Evolutionary conservation across 2,888 invertebrate genomes (phyloP).

Genomic region (Drosophila mayaguana): DNA sequence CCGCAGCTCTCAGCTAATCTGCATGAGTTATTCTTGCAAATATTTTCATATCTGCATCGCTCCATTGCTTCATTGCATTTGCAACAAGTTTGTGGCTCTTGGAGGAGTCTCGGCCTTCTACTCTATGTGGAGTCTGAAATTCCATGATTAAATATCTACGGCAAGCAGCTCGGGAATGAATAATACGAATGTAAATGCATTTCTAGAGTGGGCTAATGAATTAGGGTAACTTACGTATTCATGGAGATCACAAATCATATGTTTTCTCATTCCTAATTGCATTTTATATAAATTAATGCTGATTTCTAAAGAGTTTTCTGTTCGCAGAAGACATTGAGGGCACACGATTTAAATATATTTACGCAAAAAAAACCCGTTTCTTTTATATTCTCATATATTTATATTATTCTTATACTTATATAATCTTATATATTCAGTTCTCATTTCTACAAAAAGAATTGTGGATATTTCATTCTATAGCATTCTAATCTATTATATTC

Average conservation of each 20-base stretch:
- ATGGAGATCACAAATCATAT: slow-evolving; percentile 22
- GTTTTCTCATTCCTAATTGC: neutral
- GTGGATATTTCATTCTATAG: too few relatives aligned
- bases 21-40: slow-evolving; percentile 72
- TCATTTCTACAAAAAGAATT: too few relatives aligned
- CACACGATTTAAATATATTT: too few relatives aligned
- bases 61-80: slow-evolving; percentile 35
- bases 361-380: too few relatives aligned
- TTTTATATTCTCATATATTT: too few relatives aligned
- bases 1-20: slow-evolving; percentile 53
- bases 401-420: too few relatives aligned
- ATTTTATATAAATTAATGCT: neutral
- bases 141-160: slow-evolving; percentile 29
- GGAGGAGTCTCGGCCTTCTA: neutral
- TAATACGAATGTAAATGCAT: slow-evolving; percentile 50
- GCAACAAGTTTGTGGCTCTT: slow-evolving; percentile 30
- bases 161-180: slow-evolving; percentile 34
- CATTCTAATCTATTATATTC: too few relatives aligned
- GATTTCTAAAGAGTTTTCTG: neutral
- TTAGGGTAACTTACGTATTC: slow-evolving; percentile 14
- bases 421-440: too few relatives aligned
- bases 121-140: slow-evolving; percentile 27
- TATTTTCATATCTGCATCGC: slow-evolving; percentile 61
- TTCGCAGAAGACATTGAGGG: too few relatives aligned
- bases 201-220: slow-evolving; percentile 40